These are phyloP conservation scores for Phyllotreta cruciferae DNA, from an alignment of 2,888 invertebrate species.

Conservation along the genomic window DNA sequence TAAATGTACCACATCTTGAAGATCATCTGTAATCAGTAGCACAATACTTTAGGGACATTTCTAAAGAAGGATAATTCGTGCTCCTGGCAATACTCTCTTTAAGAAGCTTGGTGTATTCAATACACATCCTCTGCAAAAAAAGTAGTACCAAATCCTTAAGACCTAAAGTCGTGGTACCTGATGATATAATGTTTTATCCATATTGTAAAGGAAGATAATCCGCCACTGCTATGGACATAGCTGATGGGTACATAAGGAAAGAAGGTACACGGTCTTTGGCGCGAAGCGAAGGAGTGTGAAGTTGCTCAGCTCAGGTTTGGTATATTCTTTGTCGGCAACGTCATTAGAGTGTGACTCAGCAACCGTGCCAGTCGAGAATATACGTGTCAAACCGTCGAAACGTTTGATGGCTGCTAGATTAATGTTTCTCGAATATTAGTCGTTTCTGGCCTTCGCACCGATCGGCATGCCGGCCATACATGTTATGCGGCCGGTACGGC, in stretches of 20 bases:
- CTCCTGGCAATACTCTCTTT: too few relatives aligned
- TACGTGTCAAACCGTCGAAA: constrained; percentile 47
- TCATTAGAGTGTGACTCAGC: constrained; percentile 47
- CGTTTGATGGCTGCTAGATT: constrained; percentile 59
- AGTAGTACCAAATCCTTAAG: too few relatives aligned
- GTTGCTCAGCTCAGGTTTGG: constrained; percentile 33
- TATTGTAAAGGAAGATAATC: neutral
- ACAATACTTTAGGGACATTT: too few relatives aligned
- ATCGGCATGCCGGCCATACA: constrained; percentile 15
- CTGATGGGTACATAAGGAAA: neutral
- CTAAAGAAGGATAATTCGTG: too few relatives aligned
- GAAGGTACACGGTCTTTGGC: neutral
- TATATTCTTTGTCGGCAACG: constrained; percentile 43
- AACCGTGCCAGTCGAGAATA: constrained; percentile 42
- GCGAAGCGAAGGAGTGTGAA: constrained; percentile 40
- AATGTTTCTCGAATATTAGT: constrained; percentile 59
- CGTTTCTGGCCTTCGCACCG: constrained; percentile 46
- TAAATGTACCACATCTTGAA: too few relatives aligned
- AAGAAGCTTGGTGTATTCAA: too few relatives aligned
- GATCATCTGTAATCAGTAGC: too few relatives aligned
- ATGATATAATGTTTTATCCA: too few relatives aligned
- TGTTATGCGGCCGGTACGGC: neutral
- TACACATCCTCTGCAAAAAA: too few relatives aligned
- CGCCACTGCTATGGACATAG: constrained; percentile 7
- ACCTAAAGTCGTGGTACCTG: too few relatives aligned